A percentile compares a stretch with the other conserved stretches of the same genome.
These are phyloP conservation scores for Pseudorhiza aurosa DNA, from an alignment of 30 jellyfish, hydroid and myxozoan genomes.

Conservation along the genomic window DNA sequence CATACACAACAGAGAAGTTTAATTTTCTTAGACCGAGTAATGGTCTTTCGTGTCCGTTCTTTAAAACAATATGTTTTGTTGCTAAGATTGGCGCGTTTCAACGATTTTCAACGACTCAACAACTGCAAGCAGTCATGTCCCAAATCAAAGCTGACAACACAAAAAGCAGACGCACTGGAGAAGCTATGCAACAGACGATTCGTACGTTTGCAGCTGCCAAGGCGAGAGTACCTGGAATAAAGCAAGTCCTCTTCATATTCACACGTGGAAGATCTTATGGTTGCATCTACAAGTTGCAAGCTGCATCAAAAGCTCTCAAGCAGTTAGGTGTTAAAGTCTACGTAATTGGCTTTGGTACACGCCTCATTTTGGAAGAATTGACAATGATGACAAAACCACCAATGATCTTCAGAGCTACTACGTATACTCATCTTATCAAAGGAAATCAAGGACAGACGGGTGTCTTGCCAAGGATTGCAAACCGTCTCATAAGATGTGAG, in stretches of 20 bases:
- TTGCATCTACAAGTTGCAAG: conserved; percentile 65
- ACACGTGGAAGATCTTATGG: conserved; percentile 72
- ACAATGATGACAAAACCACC: conserved; percentile 69
- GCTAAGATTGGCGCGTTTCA: conserved; percentile 45
- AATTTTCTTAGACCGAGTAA: too few species aligned
- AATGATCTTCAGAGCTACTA: conserved; percentile 73
- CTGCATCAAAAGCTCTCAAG: conserved; percentile 51
- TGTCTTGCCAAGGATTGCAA: conserved; percentile 40
- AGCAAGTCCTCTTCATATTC: conserved; percentile 48
- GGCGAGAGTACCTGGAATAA: conserved; percentile 14
- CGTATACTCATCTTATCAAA: conserved; percentile 48
- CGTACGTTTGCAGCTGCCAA: conserved; percentile 23
- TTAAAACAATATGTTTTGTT: too few species aligned
- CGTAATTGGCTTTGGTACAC: conserved; percentile 61
- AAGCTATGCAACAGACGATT: conserved; percentile 47
- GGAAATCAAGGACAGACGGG: conserved; percentile 37
- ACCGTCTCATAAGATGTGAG: conserved; percentile 60
- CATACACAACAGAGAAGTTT: too few species aligned
- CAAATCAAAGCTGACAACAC: conserved; percentile 32
- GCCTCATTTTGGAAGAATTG: conserved; percentile 53
- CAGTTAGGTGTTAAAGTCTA: conserved; percentile 65
- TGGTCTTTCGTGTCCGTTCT: too few species aligned
- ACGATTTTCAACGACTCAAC: conserved; percentile 15
- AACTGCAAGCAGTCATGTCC: conserved; percentile 40
- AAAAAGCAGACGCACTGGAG: conserved; percentile 64